Percentiles rank a stretch among this genome's conserved stretches.
phyloP scores from a whole-genome alignment of 2,113 vertebrate species.

The Excalfactoria chinensis region DNA sequence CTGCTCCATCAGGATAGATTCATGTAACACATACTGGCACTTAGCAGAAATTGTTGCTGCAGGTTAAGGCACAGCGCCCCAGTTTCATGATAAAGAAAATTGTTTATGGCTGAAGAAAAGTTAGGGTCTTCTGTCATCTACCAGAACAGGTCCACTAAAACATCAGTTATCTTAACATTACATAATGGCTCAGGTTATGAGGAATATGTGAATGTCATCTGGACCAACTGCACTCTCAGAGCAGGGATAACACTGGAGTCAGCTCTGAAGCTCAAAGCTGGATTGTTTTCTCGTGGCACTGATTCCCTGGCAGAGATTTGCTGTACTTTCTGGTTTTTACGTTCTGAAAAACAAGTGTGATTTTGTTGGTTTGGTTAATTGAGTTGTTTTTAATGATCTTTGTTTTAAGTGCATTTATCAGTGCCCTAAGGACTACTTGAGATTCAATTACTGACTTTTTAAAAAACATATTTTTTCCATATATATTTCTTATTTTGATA shows the following conservation, averaged over 20 bases:
- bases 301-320: not conserved
- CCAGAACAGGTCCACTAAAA: not conserved
- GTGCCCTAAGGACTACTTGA: not conserved
- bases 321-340: not conserved
- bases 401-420: not conserved
- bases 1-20: not conserved
- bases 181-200: not conserved
- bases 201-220: not conserved
- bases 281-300: not conserved
- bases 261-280: not conserved
- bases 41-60: not conserved
- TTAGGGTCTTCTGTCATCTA: not conserved
- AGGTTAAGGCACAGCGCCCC: not conserved
- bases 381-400: not conserved
- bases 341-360: not conserved
- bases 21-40: fast-evolving
- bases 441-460: not conserved
- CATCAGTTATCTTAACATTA: not conserved
- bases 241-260: not conserved
- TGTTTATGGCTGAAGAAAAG: not conserved
- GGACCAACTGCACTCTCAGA: not conserved
- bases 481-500: not conserved
- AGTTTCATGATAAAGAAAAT: not conserved
- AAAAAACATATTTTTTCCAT: not conserved
- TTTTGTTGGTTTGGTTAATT: not conserved